phyloP scores from a whole-genome alignment of 2,797 vertebrate genomes.

The Clarias fuscus region DNA sequence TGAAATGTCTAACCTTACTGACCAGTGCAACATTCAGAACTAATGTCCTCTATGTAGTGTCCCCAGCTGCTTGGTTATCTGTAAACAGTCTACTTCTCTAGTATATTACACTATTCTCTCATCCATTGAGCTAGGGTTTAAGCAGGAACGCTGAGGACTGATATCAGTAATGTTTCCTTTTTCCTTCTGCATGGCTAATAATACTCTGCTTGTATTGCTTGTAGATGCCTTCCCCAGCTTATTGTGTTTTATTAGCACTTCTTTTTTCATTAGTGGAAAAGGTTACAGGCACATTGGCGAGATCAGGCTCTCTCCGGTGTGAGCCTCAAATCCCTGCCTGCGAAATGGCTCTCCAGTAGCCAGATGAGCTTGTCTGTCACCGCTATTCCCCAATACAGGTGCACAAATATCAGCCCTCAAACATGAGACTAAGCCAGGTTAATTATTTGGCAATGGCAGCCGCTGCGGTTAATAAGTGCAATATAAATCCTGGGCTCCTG shows the following conservation, averaged over 20 bases:
- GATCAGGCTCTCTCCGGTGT: conserved; percentile 51
- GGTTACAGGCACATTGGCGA: conserved; percentile 69
- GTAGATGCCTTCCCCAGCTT: conserved; percentile 57
- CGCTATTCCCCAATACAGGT: conserved; percentile 68
- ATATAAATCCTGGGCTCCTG: conserved; percentile 62
- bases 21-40: not conserved
- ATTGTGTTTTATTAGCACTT: conserved; percentile 69
- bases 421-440: conserved; percentile 73
- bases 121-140: conserved; percentile 38
- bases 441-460: conserved; percentile 73
- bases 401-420: conserved; percentile 70
- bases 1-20: not conserved
- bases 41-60: conserved; percentile 23
- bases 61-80: conserved; percentile 17
- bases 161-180: conserved; percentile 36
- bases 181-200: conserved; percentile 39
- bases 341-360: conserved; percentile 54
- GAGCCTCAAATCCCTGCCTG: conserved; percentile 47
- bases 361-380: conserved; percentile 64
- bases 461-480: conserved; percentile 68
- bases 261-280: conserved; percentile 74
- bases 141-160: not conserved
- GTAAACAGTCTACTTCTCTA: conserved; percentile 33
- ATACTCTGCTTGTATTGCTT: conserved; percentile 43
- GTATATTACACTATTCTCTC: conserved; percentile 44